Base-by-base conservation (phyloP, 2,797 vertebrate genomes). In the Aeoliscus strigatus region DNA sequence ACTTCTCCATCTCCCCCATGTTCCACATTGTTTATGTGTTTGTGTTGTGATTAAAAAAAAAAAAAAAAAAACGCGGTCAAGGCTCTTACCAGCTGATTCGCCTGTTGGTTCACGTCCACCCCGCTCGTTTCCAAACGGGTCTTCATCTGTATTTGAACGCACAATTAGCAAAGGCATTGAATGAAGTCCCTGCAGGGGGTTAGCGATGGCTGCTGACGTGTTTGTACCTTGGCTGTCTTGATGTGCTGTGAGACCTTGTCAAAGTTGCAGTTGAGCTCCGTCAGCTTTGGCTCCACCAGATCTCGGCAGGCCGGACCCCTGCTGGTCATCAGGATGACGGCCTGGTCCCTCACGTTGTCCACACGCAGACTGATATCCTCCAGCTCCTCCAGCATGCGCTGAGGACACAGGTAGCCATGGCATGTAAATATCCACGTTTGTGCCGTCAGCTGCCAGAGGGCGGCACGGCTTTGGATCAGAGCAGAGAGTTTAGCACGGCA, bases 191-290 rank as follows among this genome's bases (percentile, higher is more conserved):
- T n/a, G n/a, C n/a, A n/a, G n/a, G n/a, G n/a, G n/a, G n/a, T n/a
- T n/a, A n/a, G n/a, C n/a, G n/a, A n/a, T n/a, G n/a, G n/a, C n/a
- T n/a, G n/a, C n/a, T n/a, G n/a, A n/a, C 18, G 18, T 27, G 6
- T 38, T 30, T 28, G 34, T 70, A 96, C 94, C 84, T 94, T 87
- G 39, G 92, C 88, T 2, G 90, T 87, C 79, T 73, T 91, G 73
- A 99, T 94, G 75, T 97, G 94, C 27, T 96, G 92, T 39, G 94
- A 94, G 25, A 98, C 94, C 74, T 97, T 99, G 66, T 94, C 91
- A 37, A 96, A 98, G 81, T 94, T 94, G 34, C 91, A 91, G 66
- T 94, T 94, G 46, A 99, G 81, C 42, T 99, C 95, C 0, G 88
- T 73, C 66, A 98, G 79, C 61, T 97, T 98, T n/a, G 94, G 93